phyloP scores from a whole-genome alignment of 2,113 vertebrate genomes.

The Microtus ochrogaster region DNA sequence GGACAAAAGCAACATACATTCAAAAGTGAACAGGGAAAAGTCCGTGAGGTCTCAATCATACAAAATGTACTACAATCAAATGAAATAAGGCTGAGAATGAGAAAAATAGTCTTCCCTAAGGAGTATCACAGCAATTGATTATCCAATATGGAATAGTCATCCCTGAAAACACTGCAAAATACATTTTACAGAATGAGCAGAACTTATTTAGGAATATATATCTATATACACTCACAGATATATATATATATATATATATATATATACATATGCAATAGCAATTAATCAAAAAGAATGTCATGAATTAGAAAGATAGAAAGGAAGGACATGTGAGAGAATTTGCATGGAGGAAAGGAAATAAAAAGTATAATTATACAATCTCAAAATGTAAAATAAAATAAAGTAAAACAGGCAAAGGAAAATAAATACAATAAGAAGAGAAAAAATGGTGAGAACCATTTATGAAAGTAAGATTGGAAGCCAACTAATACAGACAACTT shows the following conservation, averaged over 20 bases:
- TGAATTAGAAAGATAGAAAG: neutral
- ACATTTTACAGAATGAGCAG: neutral
- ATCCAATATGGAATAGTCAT: neutral
- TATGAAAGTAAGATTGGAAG: neutral
- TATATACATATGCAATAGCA: neutral
- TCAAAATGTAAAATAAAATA: neutral
- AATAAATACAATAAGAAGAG: neutral
- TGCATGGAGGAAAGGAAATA: neutral
- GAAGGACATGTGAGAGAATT: neutral
- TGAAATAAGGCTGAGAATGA: neutral
- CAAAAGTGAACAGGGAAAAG: neutral
- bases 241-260: too few relatives aligned
- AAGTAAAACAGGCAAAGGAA: neutral
- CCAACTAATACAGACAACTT: neutral
- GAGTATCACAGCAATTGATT: neutral
- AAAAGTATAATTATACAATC: neutral
- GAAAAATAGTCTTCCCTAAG: neutral
- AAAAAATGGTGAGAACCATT: neutral
- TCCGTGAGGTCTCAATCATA: neutral
- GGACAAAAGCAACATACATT: neutral
- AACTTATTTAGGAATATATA: neutral
- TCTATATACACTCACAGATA: too few relatives aligned
- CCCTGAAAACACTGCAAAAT: neutral
- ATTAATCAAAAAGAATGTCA: neutral
- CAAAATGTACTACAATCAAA: neutral